Conservation (phyloP, 2,113 vertebrate genomes). For the Heliornis fulica region DNA sequence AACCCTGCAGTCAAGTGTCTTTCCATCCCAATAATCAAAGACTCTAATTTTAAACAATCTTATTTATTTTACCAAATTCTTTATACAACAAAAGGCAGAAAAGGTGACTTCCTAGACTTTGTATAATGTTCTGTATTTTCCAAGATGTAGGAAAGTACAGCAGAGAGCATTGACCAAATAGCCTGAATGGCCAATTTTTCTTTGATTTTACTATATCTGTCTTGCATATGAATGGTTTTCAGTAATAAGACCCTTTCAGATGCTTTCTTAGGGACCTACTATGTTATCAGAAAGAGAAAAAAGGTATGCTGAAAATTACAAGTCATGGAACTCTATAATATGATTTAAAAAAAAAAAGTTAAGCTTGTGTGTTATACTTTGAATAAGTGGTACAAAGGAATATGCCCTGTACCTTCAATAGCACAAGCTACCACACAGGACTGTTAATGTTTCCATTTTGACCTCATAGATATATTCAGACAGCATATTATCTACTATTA, state of each 20-base stretch:
- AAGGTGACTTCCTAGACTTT: neutral
- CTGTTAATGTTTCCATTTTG: constrained; percentile 19
- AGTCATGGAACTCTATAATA: neutral
- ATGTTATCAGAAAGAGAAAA: neutral
- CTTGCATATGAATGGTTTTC: neutral
- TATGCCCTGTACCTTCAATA: neutral
- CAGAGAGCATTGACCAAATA: neutral
- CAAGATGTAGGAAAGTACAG: neutral
- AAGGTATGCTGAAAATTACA: neutral
- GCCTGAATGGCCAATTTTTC: neutral
- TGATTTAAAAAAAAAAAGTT: neutral
- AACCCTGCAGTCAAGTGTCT: too few relatives aligned
- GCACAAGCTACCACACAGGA: neutral
- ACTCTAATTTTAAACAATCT: neutral
- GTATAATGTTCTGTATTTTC: neutral
- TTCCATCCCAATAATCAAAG: neutral
- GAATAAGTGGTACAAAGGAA: neutral
- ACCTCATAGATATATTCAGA: constrained; percentile 10
- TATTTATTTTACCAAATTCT: neutral
- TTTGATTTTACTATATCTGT: neutral
- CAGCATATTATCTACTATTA: constrained; percentile 55
- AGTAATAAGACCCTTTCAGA: neutral
- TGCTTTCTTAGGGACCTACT: neutral
- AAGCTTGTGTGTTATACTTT: neutral
- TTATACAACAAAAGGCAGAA: neutral